Base-by-base conservation (phyloP, 1,140 invertebrate species). In the Dendrolimus kikuchii region DNA sequence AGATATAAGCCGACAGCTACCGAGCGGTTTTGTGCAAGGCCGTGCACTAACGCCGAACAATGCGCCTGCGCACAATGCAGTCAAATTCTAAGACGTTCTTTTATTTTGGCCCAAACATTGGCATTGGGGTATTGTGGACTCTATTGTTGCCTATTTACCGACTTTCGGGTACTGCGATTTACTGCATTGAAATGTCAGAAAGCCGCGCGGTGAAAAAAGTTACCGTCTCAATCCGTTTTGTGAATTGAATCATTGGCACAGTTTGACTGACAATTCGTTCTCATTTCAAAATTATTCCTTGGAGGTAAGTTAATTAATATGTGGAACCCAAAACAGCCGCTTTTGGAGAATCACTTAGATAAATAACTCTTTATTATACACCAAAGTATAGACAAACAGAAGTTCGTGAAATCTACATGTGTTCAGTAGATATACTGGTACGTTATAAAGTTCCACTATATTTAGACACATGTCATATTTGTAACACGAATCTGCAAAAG, bases 51-150 rank as follows among this genome's bases (percentile, higher is more conserved):
- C 42, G 3, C 6, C 46, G 48, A 73, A 79, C 77, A 83, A 83
- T 78, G 73, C 70, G 52, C 54, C 39, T 38, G 62, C 65, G 67
- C 70, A 81, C 75, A 84, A 83, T 73, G 55, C 59, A 49, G 64
- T 54, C 61, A 56, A 56, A 66, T 80, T 75, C 75, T 76, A 69
- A 77, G 75, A 78, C 69, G 53, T 75, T 67, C 64, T 62, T 71
- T 81, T 81, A 80, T 84, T 71, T 78, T 74, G 64, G 60, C 63
- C 75, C 75, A 81, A 81, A 84, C 81, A 84, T 80, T 76, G 81
- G 75, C 77, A 84, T 84, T 77, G 69, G 65, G 47, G 63, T 52
- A 77, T 84, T 81, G 80, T 83, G 51, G 53, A 44, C 49, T 52
- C 81, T 65, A 71, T 84, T 84, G 81, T 84, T 60, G 65, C 48